Evolutionary conservation across 2,797 vertebrate species (phyloP).

Genomic region (Sebastes elongatus): DNA sequence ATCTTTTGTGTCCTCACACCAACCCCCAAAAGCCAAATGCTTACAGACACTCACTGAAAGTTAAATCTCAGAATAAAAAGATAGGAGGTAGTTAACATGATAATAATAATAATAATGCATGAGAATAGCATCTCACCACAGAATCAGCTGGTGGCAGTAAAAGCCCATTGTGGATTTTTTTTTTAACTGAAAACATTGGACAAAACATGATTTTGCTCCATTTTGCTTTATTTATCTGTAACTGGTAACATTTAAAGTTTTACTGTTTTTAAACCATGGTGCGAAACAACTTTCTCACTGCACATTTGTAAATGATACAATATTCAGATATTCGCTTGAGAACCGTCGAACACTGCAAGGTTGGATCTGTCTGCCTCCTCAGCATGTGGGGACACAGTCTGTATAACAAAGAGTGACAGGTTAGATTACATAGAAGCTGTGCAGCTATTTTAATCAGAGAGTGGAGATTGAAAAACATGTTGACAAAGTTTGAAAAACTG

Average conservation of each 20-base stretch:
- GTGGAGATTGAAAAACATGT: conserved; percentile 35
- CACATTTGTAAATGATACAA: neutral
- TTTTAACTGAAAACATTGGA: neutral
- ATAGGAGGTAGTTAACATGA: neutral
- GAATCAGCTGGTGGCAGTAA: neutral
- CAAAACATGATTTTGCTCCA: neutral
- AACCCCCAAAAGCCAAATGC: neutral
- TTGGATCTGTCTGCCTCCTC: conserved; percentile 24
- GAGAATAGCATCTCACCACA: neutral
- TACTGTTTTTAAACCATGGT: neutral
- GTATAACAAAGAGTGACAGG: conserved; percentile 29
- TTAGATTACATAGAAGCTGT: conserved; percentile 1
- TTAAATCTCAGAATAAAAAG: neutral
- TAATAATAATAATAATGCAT: too few species aligned
- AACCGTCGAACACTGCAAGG: neutral
- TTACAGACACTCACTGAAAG: neutral
- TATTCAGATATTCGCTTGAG: neutral
- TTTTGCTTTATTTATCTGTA: conserved; percentile 22
- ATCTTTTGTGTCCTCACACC: neutral
- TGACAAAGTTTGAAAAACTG: conserved; percentile 4
- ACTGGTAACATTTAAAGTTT: neutral
- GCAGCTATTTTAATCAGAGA: conserved; percentile 11
- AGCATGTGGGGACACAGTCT: conserved; percentile 79
- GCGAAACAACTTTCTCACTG: neutral
- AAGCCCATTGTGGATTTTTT: neutral